Percentiles rank a stretch among this genome's conserved stretches.
Conservation (phyloP, 2,113 vertebrate species). For the Varanus salvator region DNA sequence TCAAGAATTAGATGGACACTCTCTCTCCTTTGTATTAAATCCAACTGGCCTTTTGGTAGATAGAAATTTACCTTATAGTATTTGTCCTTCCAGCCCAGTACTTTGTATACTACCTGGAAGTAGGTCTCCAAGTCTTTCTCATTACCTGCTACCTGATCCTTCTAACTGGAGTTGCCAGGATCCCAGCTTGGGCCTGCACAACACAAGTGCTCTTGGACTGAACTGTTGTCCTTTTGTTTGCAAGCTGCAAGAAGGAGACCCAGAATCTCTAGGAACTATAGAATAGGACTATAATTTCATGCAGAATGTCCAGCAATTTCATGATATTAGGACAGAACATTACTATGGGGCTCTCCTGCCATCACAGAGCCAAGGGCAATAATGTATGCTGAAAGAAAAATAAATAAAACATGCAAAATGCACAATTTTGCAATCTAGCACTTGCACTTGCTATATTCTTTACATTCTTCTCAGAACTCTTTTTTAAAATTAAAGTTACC, state of each 20-base stretch:
- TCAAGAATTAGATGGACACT: background rate
- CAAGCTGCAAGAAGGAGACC: background rate
- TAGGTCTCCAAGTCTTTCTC: too few species aligned
- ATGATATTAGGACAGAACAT: background rate
- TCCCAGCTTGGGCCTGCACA: background rate
- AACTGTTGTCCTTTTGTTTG: background rate
- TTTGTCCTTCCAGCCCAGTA: too few species aligned
- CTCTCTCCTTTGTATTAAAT: background rate
- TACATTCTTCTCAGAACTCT: background rate
- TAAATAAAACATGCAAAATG: background rate
- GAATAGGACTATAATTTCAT: background rate
- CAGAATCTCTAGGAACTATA: background rate
- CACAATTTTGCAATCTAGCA: background rate
- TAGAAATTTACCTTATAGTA: background rate
- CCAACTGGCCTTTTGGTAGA: background rate
- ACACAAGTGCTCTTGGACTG: background rate
- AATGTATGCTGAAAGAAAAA: background rate
- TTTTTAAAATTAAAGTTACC: slow-evolving; percentile 2
- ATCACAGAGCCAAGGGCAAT: background rate
- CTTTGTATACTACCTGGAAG: too few species aligned
- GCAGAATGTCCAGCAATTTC: background rate
- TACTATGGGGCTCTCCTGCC: background rate
- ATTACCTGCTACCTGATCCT: too few species aligned
- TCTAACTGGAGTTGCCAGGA: too few species aligned
- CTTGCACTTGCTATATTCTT: background rate